phyloP scores from a whole-genome alignment of 2,113 vertebrate species.

The Echinops telfairi region DNA sequence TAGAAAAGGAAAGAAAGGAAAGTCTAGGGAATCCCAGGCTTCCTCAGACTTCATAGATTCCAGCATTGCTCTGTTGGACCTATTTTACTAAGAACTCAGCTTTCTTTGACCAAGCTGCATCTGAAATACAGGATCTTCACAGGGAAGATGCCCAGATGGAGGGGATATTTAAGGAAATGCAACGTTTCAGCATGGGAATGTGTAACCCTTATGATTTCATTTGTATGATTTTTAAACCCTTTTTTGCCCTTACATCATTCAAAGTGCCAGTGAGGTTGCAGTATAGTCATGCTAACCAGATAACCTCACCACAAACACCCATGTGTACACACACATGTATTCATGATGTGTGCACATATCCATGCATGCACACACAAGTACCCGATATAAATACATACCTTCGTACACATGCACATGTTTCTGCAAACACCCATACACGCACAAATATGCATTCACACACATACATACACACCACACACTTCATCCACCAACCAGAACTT shows the following conservation, averaged over 20 bases:
- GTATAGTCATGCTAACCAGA: conserved; percentile 58
- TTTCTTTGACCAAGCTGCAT: conserved; percentile 76
- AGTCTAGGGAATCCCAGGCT: not conserved
- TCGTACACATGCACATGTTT: too few relatives aligned
- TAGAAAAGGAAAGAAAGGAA: not conserved
- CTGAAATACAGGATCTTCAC: conserved; percentile 73
- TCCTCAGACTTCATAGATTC: conserved; percentile 16
- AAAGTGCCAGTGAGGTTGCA: conserved; percentile 25
- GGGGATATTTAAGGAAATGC: conserved; percentile 77
- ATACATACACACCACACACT: not conserved
- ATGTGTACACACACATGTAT: not conserved
- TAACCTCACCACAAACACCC: not conserved
- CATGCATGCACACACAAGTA: too few relatives aligned
- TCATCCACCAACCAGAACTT: conserved; percentile 57
- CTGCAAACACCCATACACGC: too few relatives aligned
- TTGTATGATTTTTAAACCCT: conserved; percentile 28
- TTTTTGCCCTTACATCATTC: not conserved
- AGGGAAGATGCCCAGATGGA: conserved; percentile 71
- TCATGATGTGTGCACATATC: too few relatives aligned
- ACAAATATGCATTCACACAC: not conserved
- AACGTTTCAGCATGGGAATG: conserved; percentile 65
- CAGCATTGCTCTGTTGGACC: conserved; percentile 55
- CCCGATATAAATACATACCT: too few relatives aligned
- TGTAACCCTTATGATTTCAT: conserved; percentile 70
- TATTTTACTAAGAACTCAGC: conserved; percentile 74